phyloP scores from a whole-genome alignment of 2,113 vertebrate species.

The Ramphastos sulfuratus region DNA sequence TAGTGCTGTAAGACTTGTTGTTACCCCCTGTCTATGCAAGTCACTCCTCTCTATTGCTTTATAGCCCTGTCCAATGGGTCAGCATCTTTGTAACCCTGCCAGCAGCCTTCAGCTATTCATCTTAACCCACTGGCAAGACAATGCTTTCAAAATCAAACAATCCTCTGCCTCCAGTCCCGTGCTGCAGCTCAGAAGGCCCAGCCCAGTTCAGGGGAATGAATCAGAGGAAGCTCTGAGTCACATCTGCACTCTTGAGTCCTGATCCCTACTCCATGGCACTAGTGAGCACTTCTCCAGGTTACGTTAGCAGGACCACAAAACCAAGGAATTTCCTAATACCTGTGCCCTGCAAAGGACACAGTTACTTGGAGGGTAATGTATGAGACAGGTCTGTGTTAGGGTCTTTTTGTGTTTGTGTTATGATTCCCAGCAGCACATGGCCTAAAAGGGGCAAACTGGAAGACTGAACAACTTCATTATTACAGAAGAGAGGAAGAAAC shows the following conservation, averaged over 20 bases:
- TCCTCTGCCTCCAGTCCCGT: not conserved
- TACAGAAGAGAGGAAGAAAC: not conserved
- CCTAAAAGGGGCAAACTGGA: not conserved
- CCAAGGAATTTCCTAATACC: not conserved
- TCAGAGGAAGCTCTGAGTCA: conserved; percentile 9
- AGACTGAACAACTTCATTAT: not conserved
- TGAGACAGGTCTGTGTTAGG: not conserved
- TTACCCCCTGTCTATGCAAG: not conserved
- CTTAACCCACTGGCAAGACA: not conserved
- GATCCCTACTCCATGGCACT: not conserved
- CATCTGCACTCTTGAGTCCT: not conserved
- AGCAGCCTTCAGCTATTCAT: conserved; percentile 6
- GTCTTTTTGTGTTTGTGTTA: not conserved
- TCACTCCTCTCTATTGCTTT: not conserved
- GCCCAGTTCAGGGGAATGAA: not conserved
- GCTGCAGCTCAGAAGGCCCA: not conserved
- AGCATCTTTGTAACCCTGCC: not conserved
- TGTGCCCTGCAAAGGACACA: not conserved
- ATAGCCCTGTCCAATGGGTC: not conserved
- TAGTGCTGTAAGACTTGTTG: not conserved
- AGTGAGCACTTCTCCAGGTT: not conserved
- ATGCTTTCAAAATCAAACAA: conserved; percentile 9
- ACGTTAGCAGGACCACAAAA: not conserved
- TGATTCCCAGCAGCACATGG: not conserved
- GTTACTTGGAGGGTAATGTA: not conserved